Percentiles rank a stretch among this genome's conserved stretches.
phyloP scores from a whole-genome alignment of 2,888 invertebrate genomes.

The Hirudinaria manillensis region DNA sequence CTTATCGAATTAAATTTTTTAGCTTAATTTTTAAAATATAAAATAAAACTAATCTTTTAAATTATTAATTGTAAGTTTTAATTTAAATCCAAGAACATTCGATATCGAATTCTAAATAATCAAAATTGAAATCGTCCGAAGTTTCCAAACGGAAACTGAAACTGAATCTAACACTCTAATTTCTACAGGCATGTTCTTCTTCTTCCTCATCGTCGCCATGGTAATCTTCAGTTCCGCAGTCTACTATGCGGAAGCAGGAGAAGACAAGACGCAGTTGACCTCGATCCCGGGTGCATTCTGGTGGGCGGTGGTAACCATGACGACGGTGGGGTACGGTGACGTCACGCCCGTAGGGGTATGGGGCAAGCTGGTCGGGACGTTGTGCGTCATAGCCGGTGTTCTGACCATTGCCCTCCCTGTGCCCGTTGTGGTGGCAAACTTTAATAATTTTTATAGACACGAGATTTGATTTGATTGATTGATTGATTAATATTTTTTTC shows the following conservation, averaged over 20 bases:
- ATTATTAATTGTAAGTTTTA: no score
- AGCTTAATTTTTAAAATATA: no score
- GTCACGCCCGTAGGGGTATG: slow-evolving; percentile 44
- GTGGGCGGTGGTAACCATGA: slow-evolving; percentile 52
- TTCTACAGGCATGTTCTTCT: slow-evolving; percentile 42
- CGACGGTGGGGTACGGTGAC: slow-evolving; percentile 44
- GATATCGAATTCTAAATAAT: no score
- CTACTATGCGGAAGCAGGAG: slow-evolving; percentile 49
- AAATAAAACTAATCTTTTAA: no score
- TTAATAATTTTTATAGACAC: slow-evolving; percentile 44
- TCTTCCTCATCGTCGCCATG: slow-evolving; percentile 51
- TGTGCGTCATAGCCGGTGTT: slow-evolving; percentile 44
- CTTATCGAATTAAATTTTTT: no score
- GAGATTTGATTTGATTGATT: slow-evolving; percentile 40
- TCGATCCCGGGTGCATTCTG: slow-evolving; percentile 53
- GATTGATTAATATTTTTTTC: slow-evolving; percentile 30
- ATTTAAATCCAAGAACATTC: no score
- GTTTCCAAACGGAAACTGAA: no score
- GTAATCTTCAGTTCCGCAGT: slow-evolving; percentile 51
- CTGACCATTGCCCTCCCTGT: slow-evolving; percentile 44
- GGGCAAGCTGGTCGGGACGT: slow-evolving; percentile 43
- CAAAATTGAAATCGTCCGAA: no score
- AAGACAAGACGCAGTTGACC: slow-evolving; percentile 44
- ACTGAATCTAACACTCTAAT: no score
- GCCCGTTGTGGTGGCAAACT: slow-evolving; percentile 44